Percentiles rank a stretch among this genome's conserved stretches.
Evolutionary conservation across 2,113 vertebrate genomes (phyloP).

Genomic region (Psittacara wagleri): DNA sequence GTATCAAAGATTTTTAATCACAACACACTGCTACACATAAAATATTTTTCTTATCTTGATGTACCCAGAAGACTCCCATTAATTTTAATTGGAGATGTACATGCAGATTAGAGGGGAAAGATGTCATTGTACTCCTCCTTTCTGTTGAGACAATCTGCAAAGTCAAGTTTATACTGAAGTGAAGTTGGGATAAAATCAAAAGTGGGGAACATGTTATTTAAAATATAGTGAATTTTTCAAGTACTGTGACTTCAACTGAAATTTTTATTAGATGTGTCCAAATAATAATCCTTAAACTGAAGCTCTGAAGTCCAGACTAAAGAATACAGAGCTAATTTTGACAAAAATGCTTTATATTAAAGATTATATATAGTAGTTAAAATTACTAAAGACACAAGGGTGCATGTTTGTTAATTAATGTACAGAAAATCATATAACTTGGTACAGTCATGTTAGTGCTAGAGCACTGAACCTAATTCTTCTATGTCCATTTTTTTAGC

Average conservation of each 20-base stretch:
- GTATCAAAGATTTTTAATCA: neutral
- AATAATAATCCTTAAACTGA: neutral
- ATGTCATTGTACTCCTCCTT: neutral
- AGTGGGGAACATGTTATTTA: neutral
- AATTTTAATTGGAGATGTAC: neutral
- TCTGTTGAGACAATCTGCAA: constrained; percentile 34
- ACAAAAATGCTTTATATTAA: constrained; percentile 40
- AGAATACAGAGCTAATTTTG: constrained; percentile 18
- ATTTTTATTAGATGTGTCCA: neutral
- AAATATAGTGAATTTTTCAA: neutral
- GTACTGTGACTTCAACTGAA: neutral
- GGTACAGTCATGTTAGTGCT: neutral
- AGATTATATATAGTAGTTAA: neutral
- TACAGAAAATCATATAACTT: neutral
- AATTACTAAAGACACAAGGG: neutral
- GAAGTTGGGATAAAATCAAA: neutral
- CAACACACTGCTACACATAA: neutral
- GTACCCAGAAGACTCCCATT: neutral
- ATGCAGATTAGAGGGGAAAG: neutral
- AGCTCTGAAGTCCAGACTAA: constrained; percentile 32
- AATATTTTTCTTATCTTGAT: neutral
- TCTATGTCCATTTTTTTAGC: neutral
- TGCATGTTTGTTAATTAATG: neutral
- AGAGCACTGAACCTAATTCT: neutral
- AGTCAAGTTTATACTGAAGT: neutral